Conservation (phyloP, 1,140 invertebrate genomes). For the Atta cephalotes region DNA sequence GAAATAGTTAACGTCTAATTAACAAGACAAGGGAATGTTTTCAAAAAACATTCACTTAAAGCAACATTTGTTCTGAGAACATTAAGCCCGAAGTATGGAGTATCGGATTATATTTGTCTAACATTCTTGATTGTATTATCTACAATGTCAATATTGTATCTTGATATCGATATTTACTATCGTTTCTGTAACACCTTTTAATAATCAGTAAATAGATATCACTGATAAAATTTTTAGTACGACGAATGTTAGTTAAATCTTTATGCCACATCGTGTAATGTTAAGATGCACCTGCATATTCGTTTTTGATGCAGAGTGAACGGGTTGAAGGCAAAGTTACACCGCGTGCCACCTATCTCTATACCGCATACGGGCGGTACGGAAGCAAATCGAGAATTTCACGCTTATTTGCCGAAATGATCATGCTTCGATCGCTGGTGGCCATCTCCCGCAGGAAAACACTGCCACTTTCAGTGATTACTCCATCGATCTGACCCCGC, state of each 20-base stretch:
- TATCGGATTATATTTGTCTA: not conserved
- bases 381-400: conserved; percentile 79
- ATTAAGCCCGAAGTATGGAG: not conserved
- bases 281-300: conserved; percentile 26
- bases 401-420: conserved; percentile 78
- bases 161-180: not conserved
- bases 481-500: conserved; percentile 59
- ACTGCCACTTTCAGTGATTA: conserved; percentile 68
- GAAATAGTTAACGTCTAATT: not conserved
- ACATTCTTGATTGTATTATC: not conserved
- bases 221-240: not conserved
- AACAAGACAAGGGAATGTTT: not conserved
- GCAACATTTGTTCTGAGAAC: not conserved
- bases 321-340: conserved; percentile 58
- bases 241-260: not conserved
- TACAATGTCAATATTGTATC: conserved; percentile 3
- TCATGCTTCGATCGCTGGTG: conserved; percentile 20
- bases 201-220: not conserved
- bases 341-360: conserved; percentile 34
- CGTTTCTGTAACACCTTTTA: not conserved
- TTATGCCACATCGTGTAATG: not conserved
- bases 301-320: not conserved
- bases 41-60: not conserved
- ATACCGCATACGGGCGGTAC: conserved; percentile 68
- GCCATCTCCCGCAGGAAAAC: conserved; percentile 66